Evolutionary conservation across 2,113 vertebrate genomes (phyloP).

Genomic region (Myrmophylax atrothorax): DNA sequence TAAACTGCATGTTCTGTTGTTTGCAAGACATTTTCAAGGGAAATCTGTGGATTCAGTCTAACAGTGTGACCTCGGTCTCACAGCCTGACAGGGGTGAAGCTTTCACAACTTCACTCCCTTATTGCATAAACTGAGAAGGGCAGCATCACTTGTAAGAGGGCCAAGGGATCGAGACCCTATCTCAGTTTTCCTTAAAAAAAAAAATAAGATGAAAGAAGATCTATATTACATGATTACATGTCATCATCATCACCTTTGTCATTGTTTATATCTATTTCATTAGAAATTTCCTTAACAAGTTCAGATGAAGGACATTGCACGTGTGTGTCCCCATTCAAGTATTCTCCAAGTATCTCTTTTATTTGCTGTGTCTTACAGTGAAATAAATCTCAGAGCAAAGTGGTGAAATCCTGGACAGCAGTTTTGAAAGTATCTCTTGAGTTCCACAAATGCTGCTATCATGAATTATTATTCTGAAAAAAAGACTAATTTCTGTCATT

Average conservation of each 20-base stretch:
- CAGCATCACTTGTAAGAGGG: not conserved
- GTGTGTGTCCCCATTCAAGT: not conserved
- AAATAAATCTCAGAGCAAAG: not conserved
- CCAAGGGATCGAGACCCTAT: not conserved
- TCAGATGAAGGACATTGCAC: not conserved
- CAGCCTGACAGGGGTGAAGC: not conserved
- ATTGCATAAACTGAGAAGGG: not conserved
- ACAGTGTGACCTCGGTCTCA: not conserved
- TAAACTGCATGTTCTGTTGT: not conserved
- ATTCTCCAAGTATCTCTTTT: not conserved
- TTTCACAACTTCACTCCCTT: not conserved
- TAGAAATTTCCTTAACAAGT: not conserved
- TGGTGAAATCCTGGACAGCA: not conserved
- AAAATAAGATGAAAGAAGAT: not conserved
- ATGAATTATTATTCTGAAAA: not conserved
- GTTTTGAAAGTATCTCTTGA: not conserved
- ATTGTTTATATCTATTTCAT: not conserved
- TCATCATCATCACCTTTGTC: not conserved
- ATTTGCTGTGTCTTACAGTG: not conserved
- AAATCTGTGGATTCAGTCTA: not conserved
- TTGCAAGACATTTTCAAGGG: not conserved
- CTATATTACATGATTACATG: not conserved
- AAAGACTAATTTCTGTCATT: not conserved
- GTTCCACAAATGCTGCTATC: not conserved
- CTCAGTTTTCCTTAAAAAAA: not conserved